These are phyloP conservation scores for Dallia pectoralis DNA, from an alignment of 2,797 vertebrate genomes.

Conservation along the genomic window DNA sequence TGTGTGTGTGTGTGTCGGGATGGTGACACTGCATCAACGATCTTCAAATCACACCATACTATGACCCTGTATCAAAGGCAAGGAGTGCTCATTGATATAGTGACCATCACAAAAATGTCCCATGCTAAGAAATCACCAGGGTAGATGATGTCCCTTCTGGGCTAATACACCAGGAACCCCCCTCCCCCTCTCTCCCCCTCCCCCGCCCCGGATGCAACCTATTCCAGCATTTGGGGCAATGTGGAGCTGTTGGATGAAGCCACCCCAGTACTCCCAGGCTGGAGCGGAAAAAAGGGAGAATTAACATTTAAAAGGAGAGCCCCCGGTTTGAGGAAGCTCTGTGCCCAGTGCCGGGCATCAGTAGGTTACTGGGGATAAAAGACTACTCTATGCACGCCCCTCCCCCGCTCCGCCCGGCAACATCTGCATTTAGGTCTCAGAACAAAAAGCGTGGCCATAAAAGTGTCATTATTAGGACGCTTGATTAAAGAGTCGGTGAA, in stretches of 20 bases:
- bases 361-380: constrained; percentile 4
- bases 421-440: no score
- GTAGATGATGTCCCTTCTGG: not conserved
- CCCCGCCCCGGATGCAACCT: not conserved
- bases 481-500: not conserved
- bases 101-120: not conserved
- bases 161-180: not conserved
- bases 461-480: not conserved
- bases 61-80: not conserved
- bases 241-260: constrained; percentile 37
- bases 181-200: not conserved
- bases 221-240: constrained; percentile 7
- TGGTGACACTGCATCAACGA: no score
- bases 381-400: not conserved
- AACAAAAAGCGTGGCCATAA: not conserved
- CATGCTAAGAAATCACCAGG: not conserved
- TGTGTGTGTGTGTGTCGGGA: no score
- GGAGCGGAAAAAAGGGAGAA: not conserved
- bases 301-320: constrained; percentile 58
- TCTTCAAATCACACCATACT: not conserved
- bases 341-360: constrained; percentile 29
- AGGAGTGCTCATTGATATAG: not conserved
- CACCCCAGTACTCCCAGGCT: not conserved
- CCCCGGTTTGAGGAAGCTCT: constrained; percentile 37
- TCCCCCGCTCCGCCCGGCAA: not conserved